Evolutionary conservation across 30 jellyfish, hydroid and myxozoan genomes (phyloP), one percentile per base, ranked within the genome.

Genomic region (Chironex yamaguchii): DNA sequence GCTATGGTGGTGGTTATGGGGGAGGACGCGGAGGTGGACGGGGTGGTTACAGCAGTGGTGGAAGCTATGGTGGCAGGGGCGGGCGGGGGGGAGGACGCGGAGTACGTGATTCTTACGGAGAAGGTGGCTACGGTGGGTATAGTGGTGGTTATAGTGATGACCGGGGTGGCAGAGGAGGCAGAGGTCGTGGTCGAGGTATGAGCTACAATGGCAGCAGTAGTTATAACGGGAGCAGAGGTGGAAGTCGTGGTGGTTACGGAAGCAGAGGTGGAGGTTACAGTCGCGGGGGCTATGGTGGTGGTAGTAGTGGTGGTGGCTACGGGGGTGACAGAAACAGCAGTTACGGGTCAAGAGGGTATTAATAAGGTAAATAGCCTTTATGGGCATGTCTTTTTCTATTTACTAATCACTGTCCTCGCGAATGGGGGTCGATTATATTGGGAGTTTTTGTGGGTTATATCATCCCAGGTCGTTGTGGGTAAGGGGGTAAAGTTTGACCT

Each of bases 231-330:
- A 82, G 85, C 25, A 22, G 90, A 34, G 94, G 86, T 17, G 50
- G 64, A 22, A 89, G 79, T 21, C 82, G 81, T 49, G 31, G 69
- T 1, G 89, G 85, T 49, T 34, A 63, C 4, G 52, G 79, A 17
- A 85, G 90, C 2, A 33, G 73, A 14, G 49, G 70, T 58, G 98
- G 98, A 17, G 81, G 94, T 31, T 73, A 86, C 2, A 91, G 96
- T 14, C 90, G 96, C 25, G 83, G 90, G 9, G 79, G 98, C 0
- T 92, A 91, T 74, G 91, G 90, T 20, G 17, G 96, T 24, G 96
- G 97, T 33, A 93, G 97, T 0, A 90, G 98, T 33, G 62, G 95
- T 36, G 69, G 97, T 21, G 90, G 58, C 9, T 42, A 42, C 17
- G 58, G 58, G 9, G 58, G 58, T 42, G 58, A 17, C 17, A 17